A percentile compares a stretch with the other conserved stretches of the same genome.
Evolutionary conservation across 2,113 vertebrate species (phyloP).

Genomic region (Rhinoderma darwinii): DNA sequence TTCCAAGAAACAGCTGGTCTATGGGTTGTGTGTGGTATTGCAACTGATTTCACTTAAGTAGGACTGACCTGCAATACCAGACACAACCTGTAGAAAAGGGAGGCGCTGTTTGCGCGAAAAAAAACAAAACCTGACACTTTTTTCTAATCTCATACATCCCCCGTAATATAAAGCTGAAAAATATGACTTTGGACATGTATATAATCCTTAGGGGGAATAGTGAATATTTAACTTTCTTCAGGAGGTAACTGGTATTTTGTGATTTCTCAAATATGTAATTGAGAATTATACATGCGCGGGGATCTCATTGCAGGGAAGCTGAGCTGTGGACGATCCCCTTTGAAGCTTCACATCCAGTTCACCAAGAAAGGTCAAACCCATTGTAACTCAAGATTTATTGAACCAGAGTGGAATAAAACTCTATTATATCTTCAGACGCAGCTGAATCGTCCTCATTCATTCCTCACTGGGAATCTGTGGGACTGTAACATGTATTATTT

Average conservation of each 20-base stretch:
- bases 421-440: constrained; percentile 38
- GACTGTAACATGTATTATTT: not conserved
- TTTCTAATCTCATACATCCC: not conserved
- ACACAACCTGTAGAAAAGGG: not conserved
- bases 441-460: constrained; percentile 27
- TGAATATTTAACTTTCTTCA: not conserved
- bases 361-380: constrained; percentile 30
- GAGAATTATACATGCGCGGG: constrained; percentile 20
- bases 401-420: constrained; percentile 47
- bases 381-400: constrained; percentile 39
- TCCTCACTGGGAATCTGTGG: constrained; percentile 8
- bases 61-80: not conserved
- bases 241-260: not conserved
- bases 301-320: not conserved
- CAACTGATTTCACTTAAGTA: no score
- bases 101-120: not conserved
- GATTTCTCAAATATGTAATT: not conserved
- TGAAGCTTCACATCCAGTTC: constrained; percentile 32
- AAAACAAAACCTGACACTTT: not conserved
- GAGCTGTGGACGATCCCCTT: not conserved
- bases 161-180: not conserved
- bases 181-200: not conserved
- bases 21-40: no score
- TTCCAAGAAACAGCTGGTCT: no score
- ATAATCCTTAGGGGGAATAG: not conserved